Evolutionary conservation across 2,113 vertebrate genomes (phyloP).

Genomic region (Cebus imitator): DNA sequence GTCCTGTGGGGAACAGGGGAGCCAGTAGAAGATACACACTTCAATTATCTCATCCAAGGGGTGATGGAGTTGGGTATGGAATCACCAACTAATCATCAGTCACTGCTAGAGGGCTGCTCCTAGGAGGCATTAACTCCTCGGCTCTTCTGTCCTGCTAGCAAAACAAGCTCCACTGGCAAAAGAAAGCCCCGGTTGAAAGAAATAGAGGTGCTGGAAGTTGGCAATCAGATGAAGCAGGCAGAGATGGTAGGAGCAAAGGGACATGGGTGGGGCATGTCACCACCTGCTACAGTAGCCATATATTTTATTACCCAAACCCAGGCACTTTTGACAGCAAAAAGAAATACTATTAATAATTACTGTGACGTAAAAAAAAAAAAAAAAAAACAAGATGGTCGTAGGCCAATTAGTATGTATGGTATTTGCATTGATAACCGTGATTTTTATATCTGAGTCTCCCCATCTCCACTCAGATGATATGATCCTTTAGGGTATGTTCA

Average conservation of each 20-base stretch:
- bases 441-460: not conserved
- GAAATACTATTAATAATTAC: not conserved
- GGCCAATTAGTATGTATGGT: not conserved
- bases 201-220: not conserved
- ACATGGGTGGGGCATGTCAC: fast-evolving
- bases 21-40: not conserved
- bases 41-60: not conserved
- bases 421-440: not conserved
- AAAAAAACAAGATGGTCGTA: not conserved
- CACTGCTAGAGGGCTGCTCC: not conserved
- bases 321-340: not conserved
- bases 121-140: not conserved
- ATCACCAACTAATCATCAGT: not conserved
- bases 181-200: not conserved
- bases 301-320: not conserved
- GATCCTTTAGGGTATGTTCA: not conserved
- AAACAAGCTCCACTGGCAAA: not conserved
- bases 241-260: not conserved
- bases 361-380: not conserved
- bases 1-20: not conserved
- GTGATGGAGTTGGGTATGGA: not conserved
- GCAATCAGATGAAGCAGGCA: not conserved
- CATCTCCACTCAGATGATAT: not conserved
- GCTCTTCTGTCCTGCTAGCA: not conserved
- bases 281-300: not conserved